A percentile compares a stretch with the other conserved stretches of the same genome.
These are phyloP conservation scores for Macaca fascicularis DNA, from an alignment of 2,113 vertebrate species.

Conservation along the genomic window T2T-MFA8v1.1 NC_088395.1:22347501-22348000, in stretches of 20 bases:
- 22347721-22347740: background rate
- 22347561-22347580: background rate
- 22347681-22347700: background rate
- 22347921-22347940: background rate
- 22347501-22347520: background rate
- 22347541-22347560: conserved; percentile 14
- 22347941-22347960: background rate
- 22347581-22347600: background rate
- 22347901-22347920: background rate
- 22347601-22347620: background rate
- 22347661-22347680: conserved; percentile 19
- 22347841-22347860: background rate
- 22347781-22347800: conserved; percentile 16
- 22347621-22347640: conserved; percentile 5
- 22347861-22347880: background rate
- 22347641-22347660: conserved; percentile 16
- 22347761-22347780: background rate
- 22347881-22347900: conserved; percentile 23
- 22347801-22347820: background rate
- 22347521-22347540: background rate
- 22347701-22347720: background rate
- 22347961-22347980: background rate
- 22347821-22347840: background rate
- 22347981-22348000: background rate
- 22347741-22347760: background rate